A percentile compares a stretch with the other conserved stretches of the same genome.
phyloP scores from a whole-genome alignment of 1,140 invertebrate species.

The Drosophila prosaltans region DNA sequence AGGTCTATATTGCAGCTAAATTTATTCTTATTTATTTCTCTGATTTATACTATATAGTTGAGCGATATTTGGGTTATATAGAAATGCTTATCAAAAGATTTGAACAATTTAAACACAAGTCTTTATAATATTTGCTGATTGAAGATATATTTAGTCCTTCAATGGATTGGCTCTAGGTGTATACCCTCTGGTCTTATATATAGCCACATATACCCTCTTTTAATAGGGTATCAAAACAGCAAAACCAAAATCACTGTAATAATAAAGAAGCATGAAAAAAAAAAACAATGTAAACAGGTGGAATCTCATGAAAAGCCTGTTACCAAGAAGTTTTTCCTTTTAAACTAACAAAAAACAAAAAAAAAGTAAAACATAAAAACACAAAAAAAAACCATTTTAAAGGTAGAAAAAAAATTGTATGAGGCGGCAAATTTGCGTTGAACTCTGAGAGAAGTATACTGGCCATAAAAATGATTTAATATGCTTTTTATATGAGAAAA shows the following conservation, averaged over 20 bases:
- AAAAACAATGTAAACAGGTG: conserved; percentile 49
- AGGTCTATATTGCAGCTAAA: background rate
- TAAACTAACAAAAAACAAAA: conserved; percentile 44
- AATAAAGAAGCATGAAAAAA: conserved; percentile 38
- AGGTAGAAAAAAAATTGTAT: conserved; percentile 23
- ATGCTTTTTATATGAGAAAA: conserved; percentile 65
- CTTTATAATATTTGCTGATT: no score
- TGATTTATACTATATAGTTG: no score
- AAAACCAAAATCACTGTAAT: conserved; percentile 9
- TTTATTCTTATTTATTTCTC: background rate
- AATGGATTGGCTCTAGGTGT: no score
- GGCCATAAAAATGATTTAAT: conserved; percentile 65
- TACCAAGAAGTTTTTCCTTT: background rate
- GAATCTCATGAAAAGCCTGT: background rate
- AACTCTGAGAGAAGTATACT: conserved; percentile 21
- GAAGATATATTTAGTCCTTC: no score
- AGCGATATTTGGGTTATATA: no score
- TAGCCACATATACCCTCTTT: background rate
- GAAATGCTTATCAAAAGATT: no score
- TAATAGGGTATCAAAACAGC: background rate
- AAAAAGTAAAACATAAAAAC: conserved; percentile 1
- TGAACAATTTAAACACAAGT: no score
- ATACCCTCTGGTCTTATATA: no score
- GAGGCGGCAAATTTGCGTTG: conserved; percentile 17
- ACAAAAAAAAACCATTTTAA: background rate